These are phyloP conservation scores for Aphidoletes aphidimyza DNA, from an alignment of 2,888 invertebrate genomes.

Conservation along the genomic window DNA sequence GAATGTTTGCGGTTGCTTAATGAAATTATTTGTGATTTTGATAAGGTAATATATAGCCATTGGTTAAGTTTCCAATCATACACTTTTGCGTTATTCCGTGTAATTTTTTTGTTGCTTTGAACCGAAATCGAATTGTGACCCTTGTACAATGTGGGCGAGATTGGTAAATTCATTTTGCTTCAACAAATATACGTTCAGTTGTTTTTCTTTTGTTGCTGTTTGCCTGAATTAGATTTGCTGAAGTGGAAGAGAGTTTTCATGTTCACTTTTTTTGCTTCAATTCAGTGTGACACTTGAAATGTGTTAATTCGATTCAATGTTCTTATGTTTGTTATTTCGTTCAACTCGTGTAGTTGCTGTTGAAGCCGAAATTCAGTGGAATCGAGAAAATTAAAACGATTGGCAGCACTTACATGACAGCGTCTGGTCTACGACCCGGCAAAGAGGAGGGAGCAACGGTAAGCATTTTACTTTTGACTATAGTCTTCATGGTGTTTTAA, in stretches of 20 bases:
- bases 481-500: background rate
- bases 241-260: background rate
- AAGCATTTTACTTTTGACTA: conserved; percentile 59
- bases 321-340: conserved; percentile 45
- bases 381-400: conserved; percentile 99
- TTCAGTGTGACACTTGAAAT: background rate
- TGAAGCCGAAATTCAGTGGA: conserved; percentile 93
- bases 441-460: conserved; percentile 81
- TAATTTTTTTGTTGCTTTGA: background rate
- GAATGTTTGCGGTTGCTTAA: conserved; percentile 94
- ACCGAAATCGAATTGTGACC: background rate
- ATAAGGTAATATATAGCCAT: conserved; percentile 76
- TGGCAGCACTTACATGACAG: conserved; percentile 98
- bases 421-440: conserved; percentile 90
- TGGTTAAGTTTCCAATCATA: background rate
- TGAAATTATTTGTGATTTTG: conserved; percentile 98
- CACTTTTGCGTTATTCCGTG: background rate
- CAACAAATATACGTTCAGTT: background rate
- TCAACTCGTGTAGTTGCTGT: conserved; percentile 77
- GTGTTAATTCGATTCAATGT: conserved; percentile 56
- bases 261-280: background rate
- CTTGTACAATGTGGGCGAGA: background rate
- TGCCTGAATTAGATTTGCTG: background rate
- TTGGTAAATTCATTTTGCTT: background rate
- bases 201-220: background rate